Percentiles rank a stretch among this genome's conserved stretches.
These are phyloP conservation scores for Aegotheles bennettii DNA, from an alignment of 2,113 vertebrate species.

Conservation along the genomic window DNA sequence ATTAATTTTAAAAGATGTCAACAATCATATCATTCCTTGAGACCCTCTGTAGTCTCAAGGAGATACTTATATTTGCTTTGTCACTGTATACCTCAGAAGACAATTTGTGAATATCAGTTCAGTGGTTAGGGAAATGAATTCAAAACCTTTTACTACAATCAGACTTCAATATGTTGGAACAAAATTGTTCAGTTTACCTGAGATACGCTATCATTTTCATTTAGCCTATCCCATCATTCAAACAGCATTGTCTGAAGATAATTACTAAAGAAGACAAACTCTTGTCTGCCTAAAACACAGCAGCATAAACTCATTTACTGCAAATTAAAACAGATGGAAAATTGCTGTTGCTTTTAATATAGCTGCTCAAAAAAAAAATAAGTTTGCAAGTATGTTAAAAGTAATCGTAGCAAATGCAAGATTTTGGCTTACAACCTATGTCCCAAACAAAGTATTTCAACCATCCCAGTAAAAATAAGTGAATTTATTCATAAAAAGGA, in stretches of 20 bases:
- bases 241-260: not conserved
- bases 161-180: not conserved
- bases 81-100: not conserved
- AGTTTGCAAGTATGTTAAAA: not conserved
- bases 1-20: not conserved
- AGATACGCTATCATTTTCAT: not conserved
- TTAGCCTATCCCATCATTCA: not conserved
- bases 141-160: not conserved
- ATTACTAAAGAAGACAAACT: not conserved
- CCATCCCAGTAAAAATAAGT: not conserved
- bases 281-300: not conserved
- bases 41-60: not conserved
- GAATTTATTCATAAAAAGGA: not conserved
- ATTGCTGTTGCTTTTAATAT: not conserved
- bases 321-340: conserved; percentile 17
- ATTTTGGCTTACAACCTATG: not conserved
- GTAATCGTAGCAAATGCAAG: not conserved
- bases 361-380: not conserved
- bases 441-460: not conserved
- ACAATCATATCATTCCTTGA: not conserved
- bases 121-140: not conserved
- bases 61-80: not conserved
- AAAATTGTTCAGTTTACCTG: conserved; percentile 7
- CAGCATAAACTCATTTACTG: not conserved
- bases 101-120: not conserved